These are phyloP conservation scores for Leptopilina syphax DNA, from an alignment of 2,888 invertebrate genomes.

Conservation along the genomic window DNA sequence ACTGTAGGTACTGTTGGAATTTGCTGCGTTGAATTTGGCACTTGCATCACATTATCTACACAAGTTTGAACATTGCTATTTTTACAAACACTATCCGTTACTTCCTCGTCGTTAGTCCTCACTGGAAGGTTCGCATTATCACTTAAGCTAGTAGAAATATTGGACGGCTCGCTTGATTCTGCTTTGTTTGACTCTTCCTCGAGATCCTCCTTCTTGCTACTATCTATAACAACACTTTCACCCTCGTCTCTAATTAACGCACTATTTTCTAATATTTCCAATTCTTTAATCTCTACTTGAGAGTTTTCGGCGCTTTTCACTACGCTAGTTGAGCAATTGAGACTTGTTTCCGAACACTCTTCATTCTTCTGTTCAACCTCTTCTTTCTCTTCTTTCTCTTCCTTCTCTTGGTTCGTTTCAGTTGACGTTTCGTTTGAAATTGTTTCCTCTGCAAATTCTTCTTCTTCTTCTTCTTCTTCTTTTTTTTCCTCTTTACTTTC, in stretches of 20 bases:
- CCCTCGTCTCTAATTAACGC: constrained; percentile 70
- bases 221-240: constrained; percentile 72
- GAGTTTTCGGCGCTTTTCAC: constrained; percentile 63
- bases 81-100: constrained; percentile 74
- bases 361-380: constrained; percentile 37
- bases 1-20: constrained; percentile 86
- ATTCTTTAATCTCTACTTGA: constrained; percentile 59
- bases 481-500: constrained; percentile 45
- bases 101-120: constrained; percentile 65
- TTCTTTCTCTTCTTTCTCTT: constrained; percentile 25
- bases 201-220: constrained; percentile 63
- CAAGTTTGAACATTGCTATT: constrained; percentile 73
- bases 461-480: constrained; percentile 37
- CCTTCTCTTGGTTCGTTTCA: constrained; percentile 22
- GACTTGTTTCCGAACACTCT: constrained; percentile 65
- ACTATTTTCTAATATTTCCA: constrained; percentile 62
- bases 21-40: constrained; percentile 76
- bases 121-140: constrained; percentile 69
- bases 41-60: constrained; percentile 75
- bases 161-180: constrained; percentile 75
- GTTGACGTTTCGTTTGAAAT: constrained; percentile 41
- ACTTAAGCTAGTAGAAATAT: constrained; percentile 75
- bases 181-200: constrained; percentile 68
- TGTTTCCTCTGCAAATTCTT: constrained; percentile 42
- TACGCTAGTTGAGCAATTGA: constrained; percentile 74